Evolutionary conservation across 2,888 invertebrate species (phyloP).

Genomic region (Anaspis maculata): DNA sequence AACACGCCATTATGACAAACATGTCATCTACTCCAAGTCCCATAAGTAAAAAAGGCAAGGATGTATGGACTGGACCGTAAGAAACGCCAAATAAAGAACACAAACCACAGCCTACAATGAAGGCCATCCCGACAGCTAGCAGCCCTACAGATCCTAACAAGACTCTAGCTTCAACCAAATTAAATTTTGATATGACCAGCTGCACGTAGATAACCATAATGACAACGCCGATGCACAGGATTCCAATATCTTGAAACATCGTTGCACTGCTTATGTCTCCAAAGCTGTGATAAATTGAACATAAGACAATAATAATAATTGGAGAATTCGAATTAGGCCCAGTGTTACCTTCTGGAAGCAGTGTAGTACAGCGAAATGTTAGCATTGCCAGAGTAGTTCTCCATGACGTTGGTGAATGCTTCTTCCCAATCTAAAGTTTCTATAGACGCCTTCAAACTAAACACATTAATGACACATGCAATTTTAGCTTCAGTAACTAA

Average conservation of each 20-base stretch:
- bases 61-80: conserved; percentile 75
- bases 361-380: conserved; percentile 48
- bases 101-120: conserved; percentile 60
- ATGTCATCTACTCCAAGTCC: conserved; percentile 78
- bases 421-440: conserved; percentile 54
- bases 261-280: conserved; percentile 64
- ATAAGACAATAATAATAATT: too few species aligned
- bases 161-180: conserved; percentile 65
- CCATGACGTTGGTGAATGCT: conserved; percentile 43
- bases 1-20: conserved; percentile 76
- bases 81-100: conserved; percentile 63
- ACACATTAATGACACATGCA: neutral
- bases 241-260: conserved; percentile 66
- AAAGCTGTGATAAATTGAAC: conserved; percentile 49
- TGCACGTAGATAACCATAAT: conserved; percentile 70
- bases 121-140: conserved; percentile 64
- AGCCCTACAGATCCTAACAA: conserved; percentile 61
- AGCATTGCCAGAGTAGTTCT: conserved; percentile 33
- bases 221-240: conserved; percentile 56
- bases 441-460: conserved; percentile 41
- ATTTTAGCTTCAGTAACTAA: too few species aligned
- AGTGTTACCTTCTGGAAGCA: conserved; percentile 49
- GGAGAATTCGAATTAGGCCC: neutral
- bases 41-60: conserved; percentile 72
- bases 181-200: conserved; percentile 63